phyloP scores from a whole-genome alignment of 2,113 vertebrate species.

The Alexandromys fortis region DNA sequence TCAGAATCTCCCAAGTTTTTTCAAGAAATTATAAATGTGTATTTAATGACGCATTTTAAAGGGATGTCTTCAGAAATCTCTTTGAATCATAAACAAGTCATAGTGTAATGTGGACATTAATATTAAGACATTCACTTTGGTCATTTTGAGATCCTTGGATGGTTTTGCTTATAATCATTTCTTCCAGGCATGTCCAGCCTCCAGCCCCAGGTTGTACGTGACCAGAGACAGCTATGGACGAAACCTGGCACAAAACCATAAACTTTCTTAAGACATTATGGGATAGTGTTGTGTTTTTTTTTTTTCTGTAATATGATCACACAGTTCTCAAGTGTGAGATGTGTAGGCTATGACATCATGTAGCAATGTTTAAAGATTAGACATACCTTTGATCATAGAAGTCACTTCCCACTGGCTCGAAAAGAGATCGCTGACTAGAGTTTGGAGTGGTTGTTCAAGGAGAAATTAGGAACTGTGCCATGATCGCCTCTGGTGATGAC shows the following conservation, averaged over 20 bases:
- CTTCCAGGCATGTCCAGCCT: not conserved
- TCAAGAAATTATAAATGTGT: not conserved
- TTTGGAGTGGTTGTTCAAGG: not conserved
- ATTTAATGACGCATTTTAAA: not conserved
- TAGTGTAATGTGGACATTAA: not conserved
- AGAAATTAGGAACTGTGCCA: not conserved
- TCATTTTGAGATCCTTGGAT: not conserved
- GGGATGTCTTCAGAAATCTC: not conserved
- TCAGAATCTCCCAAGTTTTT: not conserved
- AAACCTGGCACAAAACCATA: not conserved
- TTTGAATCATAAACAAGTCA: conserved; percentile 23
- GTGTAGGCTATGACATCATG: not conserved
- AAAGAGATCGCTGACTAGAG: not conserved
- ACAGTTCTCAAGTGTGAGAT: not conserved
- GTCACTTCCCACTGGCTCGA: not conserved
- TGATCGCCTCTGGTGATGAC: not conserved
- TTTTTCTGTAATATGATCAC: not conserved
- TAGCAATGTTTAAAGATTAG: not conserved
- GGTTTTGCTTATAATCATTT: not conserved
- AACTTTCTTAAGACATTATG: not conserved
- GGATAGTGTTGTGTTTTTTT: not conserved
- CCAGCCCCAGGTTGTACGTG: not conserved
- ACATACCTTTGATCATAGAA: not conserved
- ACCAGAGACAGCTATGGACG: not conserved
- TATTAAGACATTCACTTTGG: not conserved